Base-by-base conservation (phyloP, 2,888 invertebrate genomes). In the Lithophane leautieri region DNA sequence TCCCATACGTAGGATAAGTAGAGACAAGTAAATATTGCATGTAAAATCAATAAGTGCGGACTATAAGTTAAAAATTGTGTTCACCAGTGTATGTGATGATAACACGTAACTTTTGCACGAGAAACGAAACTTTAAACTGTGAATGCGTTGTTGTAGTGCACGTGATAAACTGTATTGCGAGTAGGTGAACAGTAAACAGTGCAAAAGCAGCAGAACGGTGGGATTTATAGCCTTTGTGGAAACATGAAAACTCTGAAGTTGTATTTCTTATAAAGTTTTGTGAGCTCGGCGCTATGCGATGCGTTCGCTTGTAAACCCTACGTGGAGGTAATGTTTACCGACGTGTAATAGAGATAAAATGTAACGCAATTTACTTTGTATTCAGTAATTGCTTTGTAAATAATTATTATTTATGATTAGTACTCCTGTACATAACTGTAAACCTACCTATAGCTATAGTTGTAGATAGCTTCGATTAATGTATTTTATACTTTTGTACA, bases 1-100 rank as follows among this genome's bases (percentile, higher is more conserved):
- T 97, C 92, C 98, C 98, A 7, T 98, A 97, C 92, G 97, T 98
- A 86, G 98, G 98, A 91, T 97, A 97, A 97, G 66, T 80, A 73
- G 40, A 54, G 40, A 54, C 70, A 56, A 82, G 70, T 75, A 83
- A 82, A 78, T 86, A 84, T 79, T 81, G 69, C 70, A 78, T 81
- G 69, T 75, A 79, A 81, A 77, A 83, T 88, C 79, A 74, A 85
- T 82, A 82, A 79, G 76, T 86, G 84, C 82, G 85, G 84, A 88
- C 87, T 47, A 81, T 87, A 86, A 80, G 81, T 88, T 75, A 79
- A 84, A 85, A 85, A 84, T 78, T 85, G 86, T 85, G 85, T 88
- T 89, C 85, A 85, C 85, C 83, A 90, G 91, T 93, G 92, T 90
- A 89, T 89, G 91, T 91, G 91, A 90, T 89, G 84, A 89, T 88